Conservation (phyloP, 2,888 invertebrate species). For the Heliconius erato region DNA sequence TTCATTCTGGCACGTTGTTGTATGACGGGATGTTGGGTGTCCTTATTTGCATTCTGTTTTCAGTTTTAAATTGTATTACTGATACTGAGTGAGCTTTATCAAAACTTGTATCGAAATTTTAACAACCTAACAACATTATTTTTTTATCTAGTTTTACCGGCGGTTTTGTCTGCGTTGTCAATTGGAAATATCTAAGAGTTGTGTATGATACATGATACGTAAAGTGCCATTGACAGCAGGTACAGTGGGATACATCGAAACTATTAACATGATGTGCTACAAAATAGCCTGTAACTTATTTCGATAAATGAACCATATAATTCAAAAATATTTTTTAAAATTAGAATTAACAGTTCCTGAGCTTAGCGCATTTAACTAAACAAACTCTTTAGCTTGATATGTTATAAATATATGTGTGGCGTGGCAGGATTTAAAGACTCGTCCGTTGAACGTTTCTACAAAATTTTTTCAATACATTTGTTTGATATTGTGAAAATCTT, state of each 20-base stretch:
- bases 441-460: too few species aligned
- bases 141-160: neutral
- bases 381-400: neutral
- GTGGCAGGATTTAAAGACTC: too few species aligned
- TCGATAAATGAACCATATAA: neutral
- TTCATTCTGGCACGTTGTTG: slow-evolving; percentile 53
- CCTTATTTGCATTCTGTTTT: slow-evolving; percentile 40
- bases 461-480: too few species aligned
- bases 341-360: neutral
- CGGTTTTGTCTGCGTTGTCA: neutral
- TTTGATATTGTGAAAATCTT: too few species aligned
- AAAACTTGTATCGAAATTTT: neutral
- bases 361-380: neutral
- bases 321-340: neutral
- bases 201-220: neutral
- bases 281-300: too few species aligned
- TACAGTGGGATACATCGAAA: neutral
- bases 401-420: neutral
- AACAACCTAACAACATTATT: neutral
- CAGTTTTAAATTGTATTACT: slow-evolving; percentile 13
- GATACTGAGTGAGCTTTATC: slow-evolving; percentile 11
- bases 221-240: neutral
- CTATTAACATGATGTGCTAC: too few species aligned
- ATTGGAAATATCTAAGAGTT: neutral
- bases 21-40: slow-evolving; percentile 53